phyloP scores from a whole-genome alignment of 1,140 invertebrate genomes.

The Orussus abietinus region DNA sequence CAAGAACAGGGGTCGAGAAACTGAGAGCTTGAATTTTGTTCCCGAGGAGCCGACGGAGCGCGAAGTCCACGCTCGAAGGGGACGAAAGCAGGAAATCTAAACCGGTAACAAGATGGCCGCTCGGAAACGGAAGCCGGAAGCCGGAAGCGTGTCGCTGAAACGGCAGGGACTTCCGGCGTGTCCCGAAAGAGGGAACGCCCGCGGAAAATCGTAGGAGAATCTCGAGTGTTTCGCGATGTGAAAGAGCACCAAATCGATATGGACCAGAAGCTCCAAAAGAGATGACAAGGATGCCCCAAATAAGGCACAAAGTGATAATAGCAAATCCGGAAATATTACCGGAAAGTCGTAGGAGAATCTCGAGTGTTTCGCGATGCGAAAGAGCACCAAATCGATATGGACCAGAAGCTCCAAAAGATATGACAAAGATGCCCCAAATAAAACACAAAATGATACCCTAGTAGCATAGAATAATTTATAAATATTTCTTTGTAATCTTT shows the following conservation, averaged over 20 bases:
- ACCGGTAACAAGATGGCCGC: slow-evolving; percentile 54
- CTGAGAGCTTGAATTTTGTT: slow-evolving; percentile 4
- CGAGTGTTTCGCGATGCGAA: slow-evolving; percentile 1
- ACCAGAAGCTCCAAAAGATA: too few relatives aligned
- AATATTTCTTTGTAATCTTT: too few relatives aligned
- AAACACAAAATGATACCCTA: too few relatives aligned
- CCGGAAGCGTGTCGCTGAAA: slow-evolving; percentile 53
- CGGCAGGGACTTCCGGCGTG: slow-evolving; percentile 45
- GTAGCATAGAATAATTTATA: too few relatives aligned
- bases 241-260: too few relatives aligned
- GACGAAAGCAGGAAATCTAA: slow-evolving; percentile 47
- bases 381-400: too few relatives aligned
- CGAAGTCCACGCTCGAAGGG: slow-evolving; percentile 11
- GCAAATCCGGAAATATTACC: too few relatives aligned
- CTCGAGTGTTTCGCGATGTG: too few relatives aligned
- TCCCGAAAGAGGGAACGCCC: slow-evolving; percentile 39
- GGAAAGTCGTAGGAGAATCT: slow-evolving; percentile 11
- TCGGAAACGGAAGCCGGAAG: slow-evolving; percentile 55
- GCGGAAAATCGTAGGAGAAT: slow-evolving; percentile 11
- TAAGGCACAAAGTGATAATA: too few relatives aligned
- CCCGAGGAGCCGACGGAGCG: background rate
- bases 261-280: too few relatives aligned
- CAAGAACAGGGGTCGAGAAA: background rate
- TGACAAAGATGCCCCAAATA: too few relatives aligned
- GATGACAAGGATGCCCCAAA: too few relatives aligned